Conservation (phyloP, 2,797 vertebrate genomes). For the Mycteria americana region DNA sequence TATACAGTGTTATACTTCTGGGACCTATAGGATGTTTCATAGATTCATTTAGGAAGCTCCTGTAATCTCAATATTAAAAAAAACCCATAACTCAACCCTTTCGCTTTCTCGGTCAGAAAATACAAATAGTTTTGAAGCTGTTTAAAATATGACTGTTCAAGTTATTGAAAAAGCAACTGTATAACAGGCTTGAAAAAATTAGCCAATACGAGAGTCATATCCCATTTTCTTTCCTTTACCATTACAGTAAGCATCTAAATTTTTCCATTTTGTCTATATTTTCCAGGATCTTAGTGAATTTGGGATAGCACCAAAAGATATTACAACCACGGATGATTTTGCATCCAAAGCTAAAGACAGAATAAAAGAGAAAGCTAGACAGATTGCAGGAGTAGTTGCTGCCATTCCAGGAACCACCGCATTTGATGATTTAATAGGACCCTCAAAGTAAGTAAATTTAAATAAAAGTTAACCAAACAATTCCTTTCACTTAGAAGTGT, state of each 20-base stretch:
- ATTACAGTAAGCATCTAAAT: not conserved
- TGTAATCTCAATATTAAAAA: not conserved
- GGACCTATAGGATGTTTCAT: not conserved
- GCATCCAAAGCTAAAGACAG: slow-evolving; percentile 82
- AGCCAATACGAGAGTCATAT: not conserved
- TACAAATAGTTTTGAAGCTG: not conserved
- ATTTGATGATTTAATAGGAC: slow-evolving; percentile 88
- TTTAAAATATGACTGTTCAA: not conserved
- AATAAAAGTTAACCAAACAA: not conserved
- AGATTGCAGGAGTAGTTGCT: slow-evolving; percentile 79
- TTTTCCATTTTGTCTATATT: not conserved
- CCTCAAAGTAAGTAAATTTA: slow-evolving; percentile 81
- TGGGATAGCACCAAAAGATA: slow-evolving; percentile 90
- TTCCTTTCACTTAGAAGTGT: not conserved
- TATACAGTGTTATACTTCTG: not conserved
- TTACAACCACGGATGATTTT: slow-evolving; percentile 89
- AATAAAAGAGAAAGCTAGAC: slow-evolving; percentile 84
- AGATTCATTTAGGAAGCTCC: not conserved
- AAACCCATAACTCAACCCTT: not conserved
- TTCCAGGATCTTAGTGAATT: slow-evolving; percentile 91
- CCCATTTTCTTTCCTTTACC: not conserved
- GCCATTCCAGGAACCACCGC: slow-evolving; percentile 89
- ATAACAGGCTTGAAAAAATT: not conserved
- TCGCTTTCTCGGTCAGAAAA: not conserved
- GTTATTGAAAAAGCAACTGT: not conserved